phyloP scores from a whole-genome alignment of 2,797 vertebrate species.

The Neosilurus hyrtlii region DNA sequence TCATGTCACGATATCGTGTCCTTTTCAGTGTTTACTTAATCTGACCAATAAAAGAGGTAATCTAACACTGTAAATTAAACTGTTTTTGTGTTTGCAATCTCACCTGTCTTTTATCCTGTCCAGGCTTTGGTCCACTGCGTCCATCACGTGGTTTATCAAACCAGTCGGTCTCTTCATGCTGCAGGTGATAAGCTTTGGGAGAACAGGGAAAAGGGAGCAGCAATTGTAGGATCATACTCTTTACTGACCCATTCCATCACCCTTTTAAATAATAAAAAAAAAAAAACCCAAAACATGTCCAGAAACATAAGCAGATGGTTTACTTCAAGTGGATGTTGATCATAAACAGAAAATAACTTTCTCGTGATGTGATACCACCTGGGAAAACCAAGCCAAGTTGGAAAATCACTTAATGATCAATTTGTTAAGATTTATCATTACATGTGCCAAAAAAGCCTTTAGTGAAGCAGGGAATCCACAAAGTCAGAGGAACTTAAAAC shows the following conservation, averaged over 20 bases:
- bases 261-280: conserved; percentile 30
- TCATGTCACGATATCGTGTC: no score
- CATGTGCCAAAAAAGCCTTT: no score
- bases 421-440: no score
- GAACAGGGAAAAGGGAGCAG: conserved; percentile 43
- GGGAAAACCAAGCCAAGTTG: no score
- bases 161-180: conserved; percentile 98
- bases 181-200: conserved; percentile 91
- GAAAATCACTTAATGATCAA: no score
- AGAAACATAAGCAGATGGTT: neutral
- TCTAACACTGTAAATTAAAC: neutral
- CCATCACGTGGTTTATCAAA: conserved; percentile 97
- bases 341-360: conserved; percentile 1
- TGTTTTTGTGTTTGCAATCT: conserved; percentile 50
- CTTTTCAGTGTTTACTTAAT: neutral
- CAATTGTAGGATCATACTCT: neutral
- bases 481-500: no score
- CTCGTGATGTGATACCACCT: no score
- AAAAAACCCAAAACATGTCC: conserved; percentile 41
- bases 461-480: no score
- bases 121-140: conserved; percentile 77
- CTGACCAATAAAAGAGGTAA: neutral
- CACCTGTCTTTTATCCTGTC: conserved; percentile 86
- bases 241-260: conserved; percentile 37
- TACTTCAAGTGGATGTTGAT: conserved; percentile 4